Evolutionary conservation across 2,113 vertebrate genomes (phyloP), one percentile per base, ranked within the genome.

Genomic region (Serinus canaria): DNA sequence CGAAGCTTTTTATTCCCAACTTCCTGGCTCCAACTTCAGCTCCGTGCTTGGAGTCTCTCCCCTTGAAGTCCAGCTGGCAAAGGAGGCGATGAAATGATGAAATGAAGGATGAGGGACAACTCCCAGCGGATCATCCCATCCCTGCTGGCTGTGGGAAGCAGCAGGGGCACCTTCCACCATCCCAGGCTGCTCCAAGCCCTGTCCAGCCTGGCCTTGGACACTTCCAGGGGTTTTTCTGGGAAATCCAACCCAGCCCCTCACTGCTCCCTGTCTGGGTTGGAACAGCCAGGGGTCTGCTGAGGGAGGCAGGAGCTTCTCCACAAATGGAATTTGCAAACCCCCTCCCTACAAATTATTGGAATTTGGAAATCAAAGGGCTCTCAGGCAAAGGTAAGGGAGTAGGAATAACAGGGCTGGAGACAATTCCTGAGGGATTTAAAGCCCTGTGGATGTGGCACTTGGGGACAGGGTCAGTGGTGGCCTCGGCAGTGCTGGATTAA

Each of bases 181-280:
- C 19, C 72, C 80, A 35, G 39, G 47, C 2, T 44, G 46, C 21
- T 83, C 56, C 79, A 22, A 21, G 7, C 22, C 50, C 49, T 6
- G 1, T 80, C 63, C 66, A 69, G 5, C 35, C 79, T 3, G 15
- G 35, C 55, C 80, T 31, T 10, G 67, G 46, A 4, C 31, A 31
- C 2, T 52, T 4, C 56, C 80, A 44, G 46, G 56, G 46, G 43
- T 1, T 41, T 18, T 2, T 9, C 30, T 1, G 0, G 55, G 37
- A 50, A 70, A 12, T 43, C 55, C 55, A 70, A 2, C 2, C 24
- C 35, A 28, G 30, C 3, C 53, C 52, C 52, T 44, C 37, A 2
- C 3, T 11, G 11, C 58, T 59, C n/a, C n/a, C n/a, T 25, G n/a
- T 24, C n/a, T 11, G 6, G 5, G n/a, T 60, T 37, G 17, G n/a